Evolutionary conservation across 2,113 vertebrate species (phyloP).

Genomic region (Callopanchax toddi): DNA sequence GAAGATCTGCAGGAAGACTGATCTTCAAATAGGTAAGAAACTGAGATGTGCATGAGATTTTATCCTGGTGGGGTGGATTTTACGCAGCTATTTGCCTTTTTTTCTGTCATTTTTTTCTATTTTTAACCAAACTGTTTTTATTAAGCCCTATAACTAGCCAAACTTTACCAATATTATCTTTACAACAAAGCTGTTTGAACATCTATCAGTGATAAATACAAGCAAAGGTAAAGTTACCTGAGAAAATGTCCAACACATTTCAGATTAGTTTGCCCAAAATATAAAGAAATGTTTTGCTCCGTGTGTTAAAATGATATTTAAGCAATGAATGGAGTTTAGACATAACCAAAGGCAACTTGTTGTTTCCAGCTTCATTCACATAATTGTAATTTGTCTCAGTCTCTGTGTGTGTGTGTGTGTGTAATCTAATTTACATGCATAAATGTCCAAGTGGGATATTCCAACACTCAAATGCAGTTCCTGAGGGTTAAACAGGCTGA

Average conservation of each 20-base stretch:
- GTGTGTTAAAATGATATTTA: too few relatives aligned
- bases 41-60: background rate
- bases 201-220: background rate
- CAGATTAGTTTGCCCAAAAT: too few relatives aligned
- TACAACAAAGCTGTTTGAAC: background rate
- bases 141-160: background rate
- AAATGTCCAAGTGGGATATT: constrained; percentile 8
- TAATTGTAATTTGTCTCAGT: background rate
- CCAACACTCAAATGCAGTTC: constrained; percentile 2
- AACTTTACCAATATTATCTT: background rate
- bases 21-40: constrained; percentile 44
- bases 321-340: too few relatives aligned
- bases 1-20: background rate
- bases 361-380: background rate
- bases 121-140: too few relatives aligned
- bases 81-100: background rate
- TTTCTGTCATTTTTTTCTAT: background rate
- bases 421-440: background rate
- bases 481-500: background rate
- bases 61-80: background rate
- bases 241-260: too few relatives aligned
- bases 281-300: too few relatives aligned
- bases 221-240: background rate
- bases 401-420: background rate
- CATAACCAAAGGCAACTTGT: constrained; percentile 1